phyloP scores from a whole-genome alignment of 2,888 invertebrate species.

The Helleia helle region DNA sequence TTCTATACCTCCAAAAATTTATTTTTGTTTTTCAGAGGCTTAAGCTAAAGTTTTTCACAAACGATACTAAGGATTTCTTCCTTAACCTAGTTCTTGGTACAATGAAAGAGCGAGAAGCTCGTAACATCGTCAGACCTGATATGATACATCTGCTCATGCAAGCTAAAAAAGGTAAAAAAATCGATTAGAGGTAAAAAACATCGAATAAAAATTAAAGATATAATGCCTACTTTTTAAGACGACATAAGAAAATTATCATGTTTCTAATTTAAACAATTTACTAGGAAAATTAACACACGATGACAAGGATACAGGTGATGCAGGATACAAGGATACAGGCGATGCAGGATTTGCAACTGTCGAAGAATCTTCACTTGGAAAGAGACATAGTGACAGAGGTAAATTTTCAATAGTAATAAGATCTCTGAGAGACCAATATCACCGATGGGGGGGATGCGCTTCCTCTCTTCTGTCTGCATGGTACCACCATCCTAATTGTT shows the following conservation, averaged over 20 bases:
- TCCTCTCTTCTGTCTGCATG: too few species aligned
- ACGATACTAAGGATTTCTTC: constrained; percentile 32
- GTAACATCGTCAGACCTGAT: constrained; percentile 46
- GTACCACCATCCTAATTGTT: too few species aligned
- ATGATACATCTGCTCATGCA: constrained; percentile 70
- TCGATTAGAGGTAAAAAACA: too few species aligned
- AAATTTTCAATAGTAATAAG: too few species aligned
- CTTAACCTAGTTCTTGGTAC: constrained; percentile 41
- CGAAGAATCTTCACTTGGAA: constrained; percentile 48
- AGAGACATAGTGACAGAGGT: constrained; percentile 35
- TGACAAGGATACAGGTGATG: constrained; percentile 27
- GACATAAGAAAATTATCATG: too few species aligned
- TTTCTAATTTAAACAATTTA: too few species aligned
- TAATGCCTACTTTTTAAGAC: neutral
- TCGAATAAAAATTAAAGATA: too few species aligned
- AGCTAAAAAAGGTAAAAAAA: constrained; percentile 50
- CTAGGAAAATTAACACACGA: constrained; percentile 36
- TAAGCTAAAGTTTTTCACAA: constrained; percentile 25
- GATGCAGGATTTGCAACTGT: constrained; percentile 53
- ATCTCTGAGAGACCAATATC: too few species aligned
- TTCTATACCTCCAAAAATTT: too few species aligned
- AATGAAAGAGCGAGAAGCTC: constrained; percentile 42
- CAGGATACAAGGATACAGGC: constrained; percentile 32
- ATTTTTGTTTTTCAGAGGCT: constrained; percentile 22
- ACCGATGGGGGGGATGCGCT: too few species aligned